Conservation (phyloP, 2,888 invertebrate genomes). For the Chrysina gloriosa region DNA sequence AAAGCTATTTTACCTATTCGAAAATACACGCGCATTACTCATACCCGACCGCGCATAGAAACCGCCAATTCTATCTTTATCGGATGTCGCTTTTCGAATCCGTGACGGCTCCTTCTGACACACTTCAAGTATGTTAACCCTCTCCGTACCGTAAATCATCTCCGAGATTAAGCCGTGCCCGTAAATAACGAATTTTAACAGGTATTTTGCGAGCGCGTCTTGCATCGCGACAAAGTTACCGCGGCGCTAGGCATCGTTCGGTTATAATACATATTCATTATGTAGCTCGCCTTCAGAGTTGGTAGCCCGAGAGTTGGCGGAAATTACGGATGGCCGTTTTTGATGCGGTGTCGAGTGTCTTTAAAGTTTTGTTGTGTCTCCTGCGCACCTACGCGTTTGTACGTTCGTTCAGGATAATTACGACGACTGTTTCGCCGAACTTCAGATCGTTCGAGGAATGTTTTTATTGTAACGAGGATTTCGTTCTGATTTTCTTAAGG, state of each 20-base stretch:
- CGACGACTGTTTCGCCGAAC: constrained; percentile 2
- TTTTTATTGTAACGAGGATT: no score
- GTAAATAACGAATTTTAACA: constrained; percentile 39
- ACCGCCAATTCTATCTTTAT: neutral
- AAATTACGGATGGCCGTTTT: constrained; percentile 2
- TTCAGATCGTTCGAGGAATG: no score
- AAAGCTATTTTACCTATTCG: neutral
- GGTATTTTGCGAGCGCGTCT: constrained; percentile 25
- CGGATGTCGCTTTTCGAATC: neutral
- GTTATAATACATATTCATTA: constrained; percentile 34
- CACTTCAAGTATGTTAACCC: constrained; percentile 41
- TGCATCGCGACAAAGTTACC: constrained; percentile 14
- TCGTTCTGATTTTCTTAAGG: no score
- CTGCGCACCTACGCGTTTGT: neutral
- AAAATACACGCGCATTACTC: neutral
- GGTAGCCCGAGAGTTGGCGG: constrained; percentile 11
- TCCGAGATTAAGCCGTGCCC: constrained; percentile 31
- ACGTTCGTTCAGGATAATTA: neutral
- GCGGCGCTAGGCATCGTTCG: constrained; percentile 4
- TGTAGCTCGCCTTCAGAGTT: constrained; percentile 19
- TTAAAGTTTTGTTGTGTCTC: constrained; percentile 12
- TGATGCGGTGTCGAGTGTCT: constrained; percentile 20
- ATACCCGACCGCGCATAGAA: neutral
- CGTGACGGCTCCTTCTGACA: constrained; percentile 24
- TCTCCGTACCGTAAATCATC: constrained; percentile 33